Conservation (phyloP, 1,140 invertebrate species). For the Drosophila asahinai region DNA sequence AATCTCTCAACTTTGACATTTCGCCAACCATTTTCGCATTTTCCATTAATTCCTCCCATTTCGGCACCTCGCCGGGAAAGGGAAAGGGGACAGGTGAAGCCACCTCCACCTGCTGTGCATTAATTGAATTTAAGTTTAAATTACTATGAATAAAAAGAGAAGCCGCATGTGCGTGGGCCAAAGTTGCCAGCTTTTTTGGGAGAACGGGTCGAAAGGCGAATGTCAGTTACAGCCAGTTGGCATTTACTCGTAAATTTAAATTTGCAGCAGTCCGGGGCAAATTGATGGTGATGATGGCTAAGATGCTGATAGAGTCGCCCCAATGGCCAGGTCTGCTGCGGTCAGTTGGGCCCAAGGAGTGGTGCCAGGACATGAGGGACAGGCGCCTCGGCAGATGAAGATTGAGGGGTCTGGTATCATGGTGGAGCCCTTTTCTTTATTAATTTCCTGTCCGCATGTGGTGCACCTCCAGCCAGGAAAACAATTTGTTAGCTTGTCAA, state of each 20-base stretch:
- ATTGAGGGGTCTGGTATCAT: constrained; percentile 46
- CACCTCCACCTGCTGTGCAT: constrained; percentile 33
- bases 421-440: constrained; percentile 66
- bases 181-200: constrained; percentile 23
- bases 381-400: constrained; percentile 39
- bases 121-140: constrained; percentile 48
- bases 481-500: constrained; percentile 82
- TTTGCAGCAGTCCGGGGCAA: constrained; percentile 24
- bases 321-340: constrained; percentile 52
- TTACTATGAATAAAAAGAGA: constrained; percentile 4
- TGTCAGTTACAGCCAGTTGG: constrained; percentile 27
- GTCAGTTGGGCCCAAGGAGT: constrained; percentile 49
- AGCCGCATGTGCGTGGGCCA: constrained; percentile 10
- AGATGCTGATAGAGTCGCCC: constrained; percentile 47
- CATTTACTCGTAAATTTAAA: constrained; percentile 53
- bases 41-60: constrained; percentile 15
- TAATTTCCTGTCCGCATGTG: constrained; percentile 81
- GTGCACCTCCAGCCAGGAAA: constrained; percentile 78
- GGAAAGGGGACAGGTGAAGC: background rate
- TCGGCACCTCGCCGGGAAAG: background rate
- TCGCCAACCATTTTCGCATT: constrained; percentile 5
- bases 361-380: background rate
- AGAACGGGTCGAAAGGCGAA: background rate
- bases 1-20: constrained; percentile 39
- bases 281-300: constrained; percentile 29